Percentiles rank a stretch among this genome's conserved stretches.
These are phyloP conservation scores for Palythoa heliodiscus DNA, from an alignment of 92 coral and sea anemone genomes.

Conservation along the genomic window DNA sequence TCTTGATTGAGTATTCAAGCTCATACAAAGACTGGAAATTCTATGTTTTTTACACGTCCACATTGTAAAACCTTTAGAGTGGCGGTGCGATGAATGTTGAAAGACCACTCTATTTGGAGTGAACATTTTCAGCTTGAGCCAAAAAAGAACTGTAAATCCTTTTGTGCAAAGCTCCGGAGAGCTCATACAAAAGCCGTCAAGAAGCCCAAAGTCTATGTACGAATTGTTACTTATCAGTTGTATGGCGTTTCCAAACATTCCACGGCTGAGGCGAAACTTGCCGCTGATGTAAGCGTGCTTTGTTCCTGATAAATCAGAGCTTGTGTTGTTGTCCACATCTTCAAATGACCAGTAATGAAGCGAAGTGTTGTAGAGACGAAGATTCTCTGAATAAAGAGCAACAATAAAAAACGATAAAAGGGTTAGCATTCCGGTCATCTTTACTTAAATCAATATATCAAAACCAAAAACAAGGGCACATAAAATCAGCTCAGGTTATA, in stretches of 20 bases:
- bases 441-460: background rate
- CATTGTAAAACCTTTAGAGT: conserved; percentile 74
- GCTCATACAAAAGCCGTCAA: conserved; percentile 69
- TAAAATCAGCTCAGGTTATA: background rate
- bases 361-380: conserved; percentile 71
- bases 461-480: background rate
- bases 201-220: conserved; percentile 71
- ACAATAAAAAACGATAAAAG: conserved; percentile 51
- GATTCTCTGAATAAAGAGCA: conserved; percentile 59
- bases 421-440: conserved; percentile 43
- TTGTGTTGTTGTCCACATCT: conserved; percentile 37
- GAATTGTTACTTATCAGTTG: conserved; percentile 56
- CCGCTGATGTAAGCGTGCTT: conserved; percentile 72
- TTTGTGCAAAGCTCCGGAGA: conserved; percentile 62
- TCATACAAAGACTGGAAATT: conserved; percentile 43
- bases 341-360: conserved; percentile 88
- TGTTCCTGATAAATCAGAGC: conserved; percentile 62
- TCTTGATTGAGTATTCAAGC: conserved; percentile 60
- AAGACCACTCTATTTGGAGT: conserved; percentile 65
- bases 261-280: conserved; percentile 56
- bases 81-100: conserved; percentile 75
- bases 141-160: conserved; percentile 82
- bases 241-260: conserved; percentile 81
- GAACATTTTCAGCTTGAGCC: conserved; percentile 76
- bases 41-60: conserved; percentile 63